Conservation (phyloP, 2,888 invertebrate genomes). For the Caenorhabditis angaria region DNA sequence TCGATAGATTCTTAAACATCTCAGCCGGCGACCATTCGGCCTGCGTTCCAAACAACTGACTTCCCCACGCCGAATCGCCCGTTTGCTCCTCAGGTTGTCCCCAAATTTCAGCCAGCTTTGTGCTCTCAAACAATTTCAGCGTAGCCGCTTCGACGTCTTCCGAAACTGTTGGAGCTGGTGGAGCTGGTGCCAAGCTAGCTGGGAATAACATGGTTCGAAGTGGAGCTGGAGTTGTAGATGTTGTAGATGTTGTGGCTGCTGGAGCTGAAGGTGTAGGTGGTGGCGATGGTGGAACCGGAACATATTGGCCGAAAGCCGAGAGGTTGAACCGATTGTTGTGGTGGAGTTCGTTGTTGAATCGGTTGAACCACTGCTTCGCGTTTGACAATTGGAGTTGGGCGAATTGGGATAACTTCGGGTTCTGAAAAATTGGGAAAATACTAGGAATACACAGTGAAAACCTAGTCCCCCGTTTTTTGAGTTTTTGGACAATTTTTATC, state of each 20-base stretch:
- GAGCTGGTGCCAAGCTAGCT: too few relatives aligned
- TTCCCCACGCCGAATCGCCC: constrained; percentile 21
- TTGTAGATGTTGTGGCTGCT: neutral
- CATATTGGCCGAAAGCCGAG: constrained; percentile 6
- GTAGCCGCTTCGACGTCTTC: constrained; percentile 16
- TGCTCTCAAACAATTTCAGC: constrained; percentile 15
- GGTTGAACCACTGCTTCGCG: constrained; percentile 23
- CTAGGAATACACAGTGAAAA: too few relatives aligned
- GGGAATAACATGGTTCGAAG: too few relatives aligned
- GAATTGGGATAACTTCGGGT: neutral
- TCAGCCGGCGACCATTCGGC: neutral
- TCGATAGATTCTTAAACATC: neutral
- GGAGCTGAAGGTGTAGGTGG: neutral
- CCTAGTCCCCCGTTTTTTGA: too few relatives aligned
- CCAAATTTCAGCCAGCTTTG: constrained; percentile 24
- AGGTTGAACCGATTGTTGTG: neutral
- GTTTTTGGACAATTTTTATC: too few relatives aligned
- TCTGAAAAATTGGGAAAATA: neutral
- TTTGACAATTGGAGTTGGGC: neutral
- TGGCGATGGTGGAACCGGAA: constrained; percentile 12
- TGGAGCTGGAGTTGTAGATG: neutral
- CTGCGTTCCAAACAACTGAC: constrained; percentile 13
- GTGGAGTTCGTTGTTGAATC: constrained; percentile 21
- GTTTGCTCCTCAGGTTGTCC: constrained; percentile 18
- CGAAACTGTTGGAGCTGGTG: constrained; percentile 10